Percentiles rank a stretch among this genome's conserved stretches.
Evolutionary conservation across 2,797 vertebrate genomes (phyloP).

Genomic region (Aeoliscus strigatus): DNA sequence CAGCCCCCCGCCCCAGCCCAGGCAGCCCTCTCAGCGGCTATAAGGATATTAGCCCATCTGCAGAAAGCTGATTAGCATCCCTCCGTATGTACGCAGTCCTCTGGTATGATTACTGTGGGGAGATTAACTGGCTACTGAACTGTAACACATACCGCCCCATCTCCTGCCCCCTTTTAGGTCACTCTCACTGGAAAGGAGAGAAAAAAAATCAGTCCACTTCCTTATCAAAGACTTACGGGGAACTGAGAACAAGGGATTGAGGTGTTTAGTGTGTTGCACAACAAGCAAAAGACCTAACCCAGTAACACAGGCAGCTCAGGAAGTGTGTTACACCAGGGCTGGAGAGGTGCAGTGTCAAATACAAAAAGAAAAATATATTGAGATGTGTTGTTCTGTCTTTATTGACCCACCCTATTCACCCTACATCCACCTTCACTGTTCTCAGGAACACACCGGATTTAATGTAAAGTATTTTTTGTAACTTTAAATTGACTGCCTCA

Average conservation of each 20-base stretch:
- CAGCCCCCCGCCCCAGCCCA: constrained; percentile 19
- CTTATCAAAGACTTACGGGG: constrained; percentile 58
- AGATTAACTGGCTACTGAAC: constrained; percentile 56
- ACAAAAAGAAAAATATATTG: too few species aligned
- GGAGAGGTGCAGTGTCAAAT: constrained; percentile 4
- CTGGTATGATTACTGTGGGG: constrained; percentile 46
- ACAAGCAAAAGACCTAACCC: constrained; percentile 25
- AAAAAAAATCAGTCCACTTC: constrained; percentile 53
- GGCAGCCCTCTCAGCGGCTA: constrained; percentile 59
- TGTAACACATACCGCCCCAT: constrained; percentile 54
- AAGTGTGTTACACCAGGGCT: constrained; percentile 16
- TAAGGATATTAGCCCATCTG: constrained; percentile 76
- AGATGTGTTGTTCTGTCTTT: too few species aligned
- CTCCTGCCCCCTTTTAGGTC: constrained; percentile 32
- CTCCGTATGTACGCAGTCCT: constrained; percentile 59
- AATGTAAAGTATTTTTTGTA: too few species aligned
- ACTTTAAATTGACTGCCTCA: too few species aligned
- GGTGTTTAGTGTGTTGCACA: constrained; percentile 45
- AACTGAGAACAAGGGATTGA: constrained; percentile 48
- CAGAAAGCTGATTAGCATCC: constrained; percentile 75
- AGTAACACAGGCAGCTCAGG: constrained; percentile 16
- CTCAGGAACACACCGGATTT: too few species aligned
- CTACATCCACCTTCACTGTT: too few species aligned
- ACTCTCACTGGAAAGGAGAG: constrained; percentile 27
- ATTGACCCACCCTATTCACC: too few species aligned